Evolutionary conservation across 2,113 vertebrate genomes (phyloP).

Genomic region (Dermatemys mawii): DNA sequence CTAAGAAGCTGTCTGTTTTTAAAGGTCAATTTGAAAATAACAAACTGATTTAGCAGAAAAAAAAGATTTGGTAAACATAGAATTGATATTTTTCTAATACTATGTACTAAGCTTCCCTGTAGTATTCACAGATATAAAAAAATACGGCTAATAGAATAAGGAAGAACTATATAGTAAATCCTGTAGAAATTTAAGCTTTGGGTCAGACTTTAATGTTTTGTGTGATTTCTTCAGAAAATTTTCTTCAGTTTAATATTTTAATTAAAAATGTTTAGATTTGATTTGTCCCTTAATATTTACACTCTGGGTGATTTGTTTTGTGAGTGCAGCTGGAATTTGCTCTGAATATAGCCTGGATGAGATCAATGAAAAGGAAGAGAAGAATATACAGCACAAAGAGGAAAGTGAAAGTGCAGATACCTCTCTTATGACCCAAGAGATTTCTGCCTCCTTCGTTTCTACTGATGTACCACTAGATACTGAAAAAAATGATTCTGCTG

Average conservation of each 20-base stretch:
- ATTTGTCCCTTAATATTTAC: neutral
- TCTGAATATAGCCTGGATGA: conserved; percentile 83
- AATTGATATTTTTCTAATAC: neutral
- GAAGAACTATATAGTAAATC: neutral
- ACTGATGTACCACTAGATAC: conserved; percentile 40
- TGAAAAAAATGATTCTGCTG: conserved; percentile 50
- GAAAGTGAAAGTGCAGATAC: conserved; percentile 50
- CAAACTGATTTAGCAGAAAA: neutral
- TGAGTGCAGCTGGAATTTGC: conserved; percentile 65
- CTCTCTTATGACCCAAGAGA: conserved; percentile 63
- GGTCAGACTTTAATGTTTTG: neutral
- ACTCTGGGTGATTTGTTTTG: neutral
- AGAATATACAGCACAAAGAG: conserved; percentile 44
- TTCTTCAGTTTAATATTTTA: neutral
- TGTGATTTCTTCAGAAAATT: neutral
- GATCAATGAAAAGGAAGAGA: conserved; percentile 91
- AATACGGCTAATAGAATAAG: neutral
- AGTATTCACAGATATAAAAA: neutral
- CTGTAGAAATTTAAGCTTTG: neutral
- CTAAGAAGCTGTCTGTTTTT: fast-evolving
- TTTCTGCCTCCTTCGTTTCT: conserved; percentile 60
- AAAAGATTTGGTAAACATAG: neutral
- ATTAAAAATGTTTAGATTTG: neutral
- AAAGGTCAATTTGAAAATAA: neutral
- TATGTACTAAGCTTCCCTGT: neutral